Evolutionary conservation across 2,888 invertebrate species (phyloP).

Genomic region (Ptilodon capucinus): DNA sequence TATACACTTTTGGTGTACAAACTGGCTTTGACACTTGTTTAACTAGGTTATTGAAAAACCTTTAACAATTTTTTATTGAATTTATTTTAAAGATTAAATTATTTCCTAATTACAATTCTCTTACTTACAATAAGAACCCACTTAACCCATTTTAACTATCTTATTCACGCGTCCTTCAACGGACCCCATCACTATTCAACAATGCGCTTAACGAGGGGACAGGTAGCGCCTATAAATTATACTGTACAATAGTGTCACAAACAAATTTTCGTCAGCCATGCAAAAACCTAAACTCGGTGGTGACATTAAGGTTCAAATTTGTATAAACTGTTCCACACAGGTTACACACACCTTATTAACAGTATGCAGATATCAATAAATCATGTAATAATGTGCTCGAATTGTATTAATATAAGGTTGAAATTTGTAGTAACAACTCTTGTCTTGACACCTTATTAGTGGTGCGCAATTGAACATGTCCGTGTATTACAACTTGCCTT

Average conservation of each 20-base stretch:
- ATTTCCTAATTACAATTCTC: neutral
- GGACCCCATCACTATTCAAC: constrained; percentile 15
- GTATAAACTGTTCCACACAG: neutral
- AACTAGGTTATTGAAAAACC: too few species aligned
- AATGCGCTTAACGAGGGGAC: constrained; percentile 27
- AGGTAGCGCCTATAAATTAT: constrained; percentile 18
- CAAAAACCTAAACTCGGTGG: constrained; percentile 1
- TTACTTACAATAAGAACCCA: neutral
- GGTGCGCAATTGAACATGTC: neutral
- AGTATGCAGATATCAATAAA: neutral
- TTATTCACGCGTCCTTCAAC: constrained; percentile 8
- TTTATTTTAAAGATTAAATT: too few species aligned
- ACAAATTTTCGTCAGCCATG: neutral
- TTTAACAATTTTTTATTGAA: too few species aligned
- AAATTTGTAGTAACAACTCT: neutral
- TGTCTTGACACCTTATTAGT: neutral
- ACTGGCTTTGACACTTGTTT: too few species aligned
- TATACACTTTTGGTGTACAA: too few species aligned
- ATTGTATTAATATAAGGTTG: neutral
- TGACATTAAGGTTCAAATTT: neutral
- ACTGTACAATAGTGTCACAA: neutral
- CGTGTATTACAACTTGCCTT: neutral
- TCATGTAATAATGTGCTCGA: neutral
- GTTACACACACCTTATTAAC: neutral
- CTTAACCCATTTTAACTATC: neutral